phyloP scores from a whole-genome alignment of 64 coral and sea anemone genomes.

The Dendrophyllia cribrosa region DNA sequence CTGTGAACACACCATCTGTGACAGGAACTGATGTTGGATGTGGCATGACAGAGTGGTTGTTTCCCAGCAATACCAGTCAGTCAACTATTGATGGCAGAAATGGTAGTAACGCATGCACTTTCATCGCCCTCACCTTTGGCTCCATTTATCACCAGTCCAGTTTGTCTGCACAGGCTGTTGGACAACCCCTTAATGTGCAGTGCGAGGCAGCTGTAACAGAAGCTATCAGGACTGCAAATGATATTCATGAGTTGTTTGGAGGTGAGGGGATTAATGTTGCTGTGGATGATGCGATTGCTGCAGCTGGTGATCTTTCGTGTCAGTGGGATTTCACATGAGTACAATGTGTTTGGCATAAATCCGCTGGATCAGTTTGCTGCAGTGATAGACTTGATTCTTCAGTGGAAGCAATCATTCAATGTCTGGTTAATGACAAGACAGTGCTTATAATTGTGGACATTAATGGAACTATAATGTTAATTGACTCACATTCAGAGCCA shows the following conservation, averaged over 20 bases:
- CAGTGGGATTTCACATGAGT: neutral
- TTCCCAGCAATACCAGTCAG: neutral
- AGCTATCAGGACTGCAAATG: conserved; percentile 1
- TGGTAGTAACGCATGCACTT: conserved; percentile 5
- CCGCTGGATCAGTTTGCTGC: neutral
- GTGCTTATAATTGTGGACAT: neutral
- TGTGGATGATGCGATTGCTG: conserved; percentile 15
- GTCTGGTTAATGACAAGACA: neutral
- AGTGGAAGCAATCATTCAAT: neutral
- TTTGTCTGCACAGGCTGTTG: neutral
- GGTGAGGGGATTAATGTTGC: neutral
- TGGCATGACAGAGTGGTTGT: neutral
- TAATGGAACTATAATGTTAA: neutral
- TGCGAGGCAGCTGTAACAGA: neutral
- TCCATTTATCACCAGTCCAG: neutral
- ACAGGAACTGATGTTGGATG: neutral
- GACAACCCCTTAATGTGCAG: neutral
- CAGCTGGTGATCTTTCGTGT: conserved; percentile 6
- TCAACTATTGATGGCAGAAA: neutral
- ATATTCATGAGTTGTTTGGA: conserved; percentile 41
- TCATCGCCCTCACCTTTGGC: neutral
- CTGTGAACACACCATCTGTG: neutral
- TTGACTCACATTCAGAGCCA: neutral
- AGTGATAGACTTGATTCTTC: neutral
- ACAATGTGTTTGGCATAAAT: conserved; percentile 3